Base-by-base conservation (phyloP, 2,113 vertebrate species). In the Odocoileus hemionus region DNA sequence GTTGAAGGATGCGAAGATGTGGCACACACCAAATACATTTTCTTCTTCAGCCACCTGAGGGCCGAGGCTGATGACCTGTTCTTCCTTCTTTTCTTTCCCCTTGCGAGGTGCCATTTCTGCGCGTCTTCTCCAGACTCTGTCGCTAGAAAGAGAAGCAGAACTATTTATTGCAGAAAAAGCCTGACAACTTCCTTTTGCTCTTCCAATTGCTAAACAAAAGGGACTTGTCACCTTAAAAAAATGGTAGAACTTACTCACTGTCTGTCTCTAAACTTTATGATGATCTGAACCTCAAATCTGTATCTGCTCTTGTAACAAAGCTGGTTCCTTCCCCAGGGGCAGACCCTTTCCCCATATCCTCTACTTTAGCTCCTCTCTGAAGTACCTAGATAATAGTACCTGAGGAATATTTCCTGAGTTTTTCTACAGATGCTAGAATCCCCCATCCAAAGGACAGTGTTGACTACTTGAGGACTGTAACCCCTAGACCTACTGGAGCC, bases 1-100 rank as follows among this genome's bases (percentile, higher is more conserved):
- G 14, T 99, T 99, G 99, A 99, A 99, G 98, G 99, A 99, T 82
- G 99, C 99, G 70, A 99, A 99, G 98, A 99, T 99, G 98, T 99
- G 99, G 97, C 99, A 99, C 36, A 99, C 99, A 0, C 99, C 99
- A 6, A 99, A 99, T 2, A 99, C 99, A 1, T 36, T 67, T 67
- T 67, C 8, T 36, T 1, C 64, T 67, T 67, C 33, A 36, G 17
- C 64, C 64, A 21, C 33, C 33, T 67, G 33, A 36, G n/a, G 8
- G 64, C 33, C 0, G 4, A 67, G 33, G 17, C 33, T 67, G 64
- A 67, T 67, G 33, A 67, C 17, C 64, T 36, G 17, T 17, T 67
- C 58, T 60, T 28, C 17, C 9, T 67, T 21, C 19, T 67, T 67
- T 36, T 67, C 64, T 67, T 21, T 67, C 89, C 99, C 99, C 99